Evolutionary conservation across 2,797 vertebrate species (phyloP).

Genomic region (Pipistrellus pygmaeus): DNA sequence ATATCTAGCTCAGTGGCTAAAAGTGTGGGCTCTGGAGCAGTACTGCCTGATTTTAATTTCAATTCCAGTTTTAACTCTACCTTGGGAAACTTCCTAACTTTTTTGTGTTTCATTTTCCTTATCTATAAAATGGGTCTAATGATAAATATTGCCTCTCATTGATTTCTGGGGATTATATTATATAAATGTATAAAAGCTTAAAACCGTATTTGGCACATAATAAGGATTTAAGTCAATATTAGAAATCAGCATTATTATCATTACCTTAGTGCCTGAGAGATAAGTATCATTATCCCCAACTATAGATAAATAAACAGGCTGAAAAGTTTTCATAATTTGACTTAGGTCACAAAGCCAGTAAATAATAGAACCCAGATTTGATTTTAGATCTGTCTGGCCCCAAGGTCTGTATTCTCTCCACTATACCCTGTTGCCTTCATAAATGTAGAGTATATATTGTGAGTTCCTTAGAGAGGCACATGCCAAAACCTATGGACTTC

Average conservation of each 20-base stretch:
- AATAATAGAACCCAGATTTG: conserved; percentile 1
- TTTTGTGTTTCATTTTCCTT: conserved; percentile 35
- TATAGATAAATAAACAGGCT: neutral
- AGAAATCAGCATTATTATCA: conserved; percentile 46
- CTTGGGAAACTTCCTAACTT: conserved; percentile 30
- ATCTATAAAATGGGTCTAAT: conserved; percentile 49
- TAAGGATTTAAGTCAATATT: conserved; percentile 16
- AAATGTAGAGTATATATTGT: neutral
- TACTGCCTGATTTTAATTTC: conserved; percentile 53
- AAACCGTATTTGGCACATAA: conserved; percentile 26
- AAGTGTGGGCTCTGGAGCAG: neutral
- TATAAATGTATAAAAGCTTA: conserved; percentile 29
- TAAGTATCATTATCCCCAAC: conserved; percentile 7
- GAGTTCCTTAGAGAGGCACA: neutral
- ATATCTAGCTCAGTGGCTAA: neutral
- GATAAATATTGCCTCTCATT: conserved; percentile 36
- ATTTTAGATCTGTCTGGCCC: conserved; percentile 26
- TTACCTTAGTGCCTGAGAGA: conserved; percentile 48
- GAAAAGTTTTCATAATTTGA: neutral
- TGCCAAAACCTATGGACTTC: conserved; percentile 3
- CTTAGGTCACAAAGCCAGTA: conserved; percentile 47
- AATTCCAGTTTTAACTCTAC: neutral
- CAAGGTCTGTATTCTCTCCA: conserved; percentile 10
- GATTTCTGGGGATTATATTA: conserved; percentile 29
- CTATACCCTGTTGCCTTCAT: conserved; percentile 23